Evolutionary conservation across 2,888 invertebrate genomes (phyloP), one percentile per base, ranked within the genome.

Genomic region (Sphaerophoria taeniata): DNA sequence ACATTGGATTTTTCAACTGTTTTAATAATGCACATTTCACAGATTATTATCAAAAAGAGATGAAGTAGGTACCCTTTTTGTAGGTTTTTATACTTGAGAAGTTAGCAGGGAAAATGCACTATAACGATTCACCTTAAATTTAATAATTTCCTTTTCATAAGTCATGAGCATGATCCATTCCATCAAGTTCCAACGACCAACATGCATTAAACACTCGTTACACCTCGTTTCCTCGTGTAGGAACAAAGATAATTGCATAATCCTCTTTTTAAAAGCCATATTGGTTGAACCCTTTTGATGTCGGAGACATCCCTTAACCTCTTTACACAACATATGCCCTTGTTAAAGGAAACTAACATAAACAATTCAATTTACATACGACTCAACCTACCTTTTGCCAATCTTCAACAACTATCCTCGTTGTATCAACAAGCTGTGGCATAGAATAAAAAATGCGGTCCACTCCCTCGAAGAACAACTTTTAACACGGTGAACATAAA

Each of bases 291-390:
- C 69, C 49, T 47, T 80, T 74, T 70, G 61, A 69, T 80, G 74
- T 74, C 34, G 12, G 53, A 55, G 55, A 39, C 74, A 63, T 80
- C n/a, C 74, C 74, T 74, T 74, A 70, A 74, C 73, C 55, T 79
- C 61, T 55, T 65, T 49, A 36, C 45, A 73, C 61, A 69, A 43
- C 51, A 80, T 63, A 60, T 65, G 69, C 58, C 80, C 69, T 45
- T 31, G 12, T 47, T 61, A 67, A 33, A 67, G 58, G 69, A 69
- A 43, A 73, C 43, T 47, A 69, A 61, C 47, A 43, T 63, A 70
- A 73, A 73, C 73, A 79, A 73, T 73, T 60, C 60, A 73, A 55
- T 67, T 73, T 79, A 45, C 47, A 77, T 71, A 67, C 7, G n/a
- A n/a, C n/a, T n/a, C n/a, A n/a, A 43, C 39, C 67, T 24, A n/a